A percentile compares a stretch with the other conserved stretches of the same genome.
Evolutionary conservation across 2,797 vertebrate genomes (phyloP).

Genomic region (Microctenopoma steveboyesi): DNA sequence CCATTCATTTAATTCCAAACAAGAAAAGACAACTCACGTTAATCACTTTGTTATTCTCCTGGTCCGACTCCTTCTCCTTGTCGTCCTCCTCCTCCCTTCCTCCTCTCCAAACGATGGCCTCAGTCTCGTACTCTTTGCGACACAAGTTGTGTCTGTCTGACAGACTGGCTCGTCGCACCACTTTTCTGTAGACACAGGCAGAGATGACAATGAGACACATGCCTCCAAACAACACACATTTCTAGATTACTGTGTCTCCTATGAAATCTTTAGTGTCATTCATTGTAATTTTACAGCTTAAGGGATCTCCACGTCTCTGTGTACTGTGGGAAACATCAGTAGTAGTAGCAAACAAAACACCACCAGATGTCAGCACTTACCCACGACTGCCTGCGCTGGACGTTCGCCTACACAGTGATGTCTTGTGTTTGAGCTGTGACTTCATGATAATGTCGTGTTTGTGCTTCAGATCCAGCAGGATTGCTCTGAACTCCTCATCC

Average conservation of each 20-base stretch:
- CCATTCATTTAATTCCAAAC: neutral
- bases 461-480: conserved; percentile 95
- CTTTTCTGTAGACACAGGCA: conserved; percentile 85
- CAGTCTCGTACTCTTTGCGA: conserved; percentile 96
- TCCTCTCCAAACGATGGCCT: conserved; percentile 96
- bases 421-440: conserved; percentile 97
- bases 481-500: conserved; percentile 94
- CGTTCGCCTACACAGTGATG: conserved; percentile 93
- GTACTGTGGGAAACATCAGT: neutral
- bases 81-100: conserved; percentile 83
- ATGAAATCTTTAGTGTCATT: neutral
- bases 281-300: neutral
- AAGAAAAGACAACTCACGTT: conserved; percentile 48
- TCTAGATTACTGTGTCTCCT: neutral
- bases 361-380: conserved; percentile 84
- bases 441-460: conserved; percentile 99
- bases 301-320: neutral
- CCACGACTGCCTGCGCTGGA: conserved; percentile 96
- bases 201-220: conserved; percentile 16
- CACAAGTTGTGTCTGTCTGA: conserved; percentile 95
- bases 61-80: conserved; percentile 88
- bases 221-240: neutral
- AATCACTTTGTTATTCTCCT: conserved; percentile 89
- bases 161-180: conserved; percentile 95
- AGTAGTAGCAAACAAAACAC: conserved; percentile 19